Base-by-base conservation (phyloP, 2,113 vertebrate species). In the Prionailurus bengalensis region DNA sequence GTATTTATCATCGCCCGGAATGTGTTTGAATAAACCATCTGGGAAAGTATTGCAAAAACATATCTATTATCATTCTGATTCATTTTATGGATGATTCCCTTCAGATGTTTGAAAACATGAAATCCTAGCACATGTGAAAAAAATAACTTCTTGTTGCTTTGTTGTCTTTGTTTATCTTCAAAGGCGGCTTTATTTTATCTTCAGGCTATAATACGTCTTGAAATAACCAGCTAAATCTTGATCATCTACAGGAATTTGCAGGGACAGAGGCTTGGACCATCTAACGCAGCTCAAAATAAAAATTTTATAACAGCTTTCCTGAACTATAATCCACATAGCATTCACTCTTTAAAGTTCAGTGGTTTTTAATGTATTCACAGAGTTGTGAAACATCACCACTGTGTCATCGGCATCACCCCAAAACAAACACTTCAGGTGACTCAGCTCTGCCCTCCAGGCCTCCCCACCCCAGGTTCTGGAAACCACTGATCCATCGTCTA, bases 91-190 rank as follows among this genome's bases (percentile, higher is more conserved):
- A 36, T 85, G 91, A 93, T 91, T 94, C 13, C 36, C 80, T 68
- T 97, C 42, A 45, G 92, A 93, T 93, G 65, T 91, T 89, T 97
- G 96, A 63, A 96, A 98, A 97, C 89, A 93, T 8, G 21, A 81
- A 78, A 90, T 85, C 93, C n/a, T 21, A 93, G 48, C 91, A 53
- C 45, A 51, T 85, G 61, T 73, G 63, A 68, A 61, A 88, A 95
- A 94, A 96, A 81, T 68, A 61, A 16, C 74, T 78, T 80, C 61
- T 31, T 23, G 51, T 51, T 74, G 76, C 71, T 89, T 96, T 91
- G 42, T 93, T 91, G 53, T 87, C 51, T 85, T 89, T 82, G 53
- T 63, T 65, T 85, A 71, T 82, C 93, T 95, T 31, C 33, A n/a
- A 86, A 51, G 51, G 13, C 53, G 53, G 21, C n/a, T 63, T 84